Percentiles rank a stretch among this genome's conserved stretches.
Conservation (phyloP, 2,113 vertebrate genomes). For the Antechinus flavipes region DNA sequence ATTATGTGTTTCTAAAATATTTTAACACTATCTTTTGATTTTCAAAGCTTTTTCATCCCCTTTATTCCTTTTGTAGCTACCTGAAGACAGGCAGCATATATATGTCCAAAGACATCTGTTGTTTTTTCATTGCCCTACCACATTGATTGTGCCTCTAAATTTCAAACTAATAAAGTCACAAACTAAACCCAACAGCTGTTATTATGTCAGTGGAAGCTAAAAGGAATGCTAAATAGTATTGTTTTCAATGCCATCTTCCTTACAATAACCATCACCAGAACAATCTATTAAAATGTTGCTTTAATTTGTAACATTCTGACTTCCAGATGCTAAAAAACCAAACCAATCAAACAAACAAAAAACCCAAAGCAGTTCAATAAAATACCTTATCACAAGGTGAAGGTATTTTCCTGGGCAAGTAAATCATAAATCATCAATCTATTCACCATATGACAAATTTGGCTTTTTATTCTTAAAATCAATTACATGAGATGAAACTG, state of each 20-base stretch:
- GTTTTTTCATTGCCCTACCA: not conserved
- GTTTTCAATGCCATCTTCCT: not conserved
- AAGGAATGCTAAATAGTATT: not conserved
- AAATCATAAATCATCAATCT: not conserved
- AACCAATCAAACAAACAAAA: too few species aligned
- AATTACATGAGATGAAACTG: not conserved
- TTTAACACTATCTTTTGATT: not conserved
- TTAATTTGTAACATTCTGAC: not conserved
- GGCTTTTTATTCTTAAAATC: not conserved
- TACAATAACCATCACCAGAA: not conserved
- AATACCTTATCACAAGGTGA: not conserved
- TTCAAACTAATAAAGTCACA: not conserved
- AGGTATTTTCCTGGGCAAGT: not conserved
- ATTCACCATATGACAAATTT: not conserved
- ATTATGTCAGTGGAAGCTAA: not conserved
- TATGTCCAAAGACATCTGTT: not conserved
- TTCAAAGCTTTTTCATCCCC: not conserved
- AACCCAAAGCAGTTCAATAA: not conserved
- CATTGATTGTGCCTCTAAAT: not conserved
- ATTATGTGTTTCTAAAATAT: not conserved
- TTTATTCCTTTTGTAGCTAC: not conserved
- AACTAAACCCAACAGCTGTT: not conserved
- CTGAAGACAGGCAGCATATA: not conserved
- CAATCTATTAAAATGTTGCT: not conserved
- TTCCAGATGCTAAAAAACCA: not conserved